These are phyloP conservation scores for Napeogenes sylphis DNA, from an alignment of 2,888 invertebrate genomes.

Conservation along the genomic window DNA sequence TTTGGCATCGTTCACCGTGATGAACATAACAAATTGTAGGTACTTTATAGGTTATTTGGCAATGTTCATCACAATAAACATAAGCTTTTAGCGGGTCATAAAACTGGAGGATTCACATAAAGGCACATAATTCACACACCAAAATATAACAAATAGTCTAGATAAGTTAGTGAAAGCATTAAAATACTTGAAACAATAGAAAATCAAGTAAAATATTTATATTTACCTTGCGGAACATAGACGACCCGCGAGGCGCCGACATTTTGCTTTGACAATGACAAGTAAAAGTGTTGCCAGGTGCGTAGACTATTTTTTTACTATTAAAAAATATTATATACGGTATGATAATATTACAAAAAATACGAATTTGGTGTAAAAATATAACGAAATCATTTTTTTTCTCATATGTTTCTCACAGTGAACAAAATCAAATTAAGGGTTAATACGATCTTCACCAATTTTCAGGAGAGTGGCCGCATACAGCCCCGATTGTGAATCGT, in stretches of 20 bases:
- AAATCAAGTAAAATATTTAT: conserved; percentile 27
- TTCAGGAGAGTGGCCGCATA: too few relatives aligned
- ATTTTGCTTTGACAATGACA: conserved; percentile 30
- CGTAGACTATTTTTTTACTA: conserved; percentile 28
- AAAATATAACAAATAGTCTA: conserved; percentile 26
- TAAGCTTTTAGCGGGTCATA: conserved; percentile 25
- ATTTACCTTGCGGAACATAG: conserved; percentile 28
- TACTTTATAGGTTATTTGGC: conserved; percentile 27
- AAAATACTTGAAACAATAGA: conserved; percentile 27
- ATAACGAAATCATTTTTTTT: conserved; percentile 24
- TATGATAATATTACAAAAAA: conserved; percentile 22
- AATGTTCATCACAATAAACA: conserved; percentile 28
- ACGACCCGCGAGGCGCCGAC: conserved; percentile 29
- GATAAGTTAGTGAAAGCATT: conserved; percentile 27
- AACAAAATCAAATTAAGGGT: conserved; percentile 9
- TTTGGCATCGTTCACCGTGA: conserved; percentile 26
- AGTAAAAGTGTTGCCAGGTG: conserved; percentile 27
- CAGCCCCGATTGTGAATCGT: too few relatives aligned
- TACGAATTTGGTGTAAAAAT: conserved; percentile 21
- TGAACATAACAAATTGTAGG: conserved; percentile 26
- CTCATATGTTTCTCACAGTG: conserved; percentile 25
- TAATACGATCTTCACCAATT: too few relatives aligned
- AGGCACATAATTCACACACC: conserved; percentile 25
- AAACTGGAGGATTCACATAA: conserved; percentile 29
- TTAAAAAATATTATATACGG: conserved; percentile 28